These are phyloP conservation scores for Zaprionus kolodkinae DNA, from an alignment of 1,140 invertebrate genomes.

Conservation along the genomic window DNA sequence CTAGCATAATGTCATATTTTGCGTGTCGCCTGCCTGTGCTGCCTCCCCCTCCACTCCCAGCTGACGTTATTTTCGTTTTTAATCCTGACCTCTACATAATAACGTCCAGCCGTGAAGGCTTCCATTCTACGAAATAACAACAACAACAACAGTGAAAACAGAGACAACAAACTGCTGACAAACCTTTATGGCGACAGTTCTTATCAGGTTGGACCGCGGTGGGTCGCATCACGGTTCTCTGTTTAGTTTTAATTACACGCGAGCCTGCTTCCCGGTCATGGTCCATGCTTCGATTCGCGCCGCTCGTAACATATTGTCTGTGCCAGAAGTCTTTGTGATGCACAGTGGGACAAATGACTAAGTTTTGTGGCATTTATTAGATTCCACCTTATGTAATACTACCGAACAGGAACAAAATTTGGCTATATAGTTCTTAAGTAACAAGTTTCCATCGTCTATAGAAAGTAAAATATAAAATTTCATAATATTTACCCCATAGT, in stretches of 20 bases:
- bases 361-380: not conserved
- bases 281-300: conserved; percentile 54
- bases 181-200: conserved; percentile 44
- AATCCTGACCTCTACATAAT: conserved; percentile 76
- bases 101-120: conserved; percentile 33
- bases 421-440: too few relatives aligned
- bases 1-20: conserved; percentile 59
- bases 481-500: not conserved
- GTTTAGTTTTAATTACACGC: conserved; percentile 81
- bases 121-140: conserved; percentile 27
- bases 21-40: conserved; percentile 45
- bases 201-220: conserved; percentile 39
- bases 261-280: conserved; percentile 60
- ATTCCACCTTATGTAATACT: not conserved
- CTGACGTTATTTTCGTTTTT: conserved; percentile 53
- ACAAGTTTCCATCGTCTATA: too few relatives aligned
- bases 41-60: not conserved
- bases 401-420: not conserved
- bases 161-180: conserved; percentile 61
- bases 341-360: not conserved
- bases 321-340: conserved; percentile 7
- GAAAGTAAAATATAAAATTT: not conserved
- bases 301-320: conserved; percentile 3
- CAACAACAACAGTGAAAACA: conserved; percentile 19
- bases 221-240: conserved; percentile 49